phyloP scores from a whole-genome alignment of 1,140 invertebrate genomes.

The Hyphantria cunea region DNA sequence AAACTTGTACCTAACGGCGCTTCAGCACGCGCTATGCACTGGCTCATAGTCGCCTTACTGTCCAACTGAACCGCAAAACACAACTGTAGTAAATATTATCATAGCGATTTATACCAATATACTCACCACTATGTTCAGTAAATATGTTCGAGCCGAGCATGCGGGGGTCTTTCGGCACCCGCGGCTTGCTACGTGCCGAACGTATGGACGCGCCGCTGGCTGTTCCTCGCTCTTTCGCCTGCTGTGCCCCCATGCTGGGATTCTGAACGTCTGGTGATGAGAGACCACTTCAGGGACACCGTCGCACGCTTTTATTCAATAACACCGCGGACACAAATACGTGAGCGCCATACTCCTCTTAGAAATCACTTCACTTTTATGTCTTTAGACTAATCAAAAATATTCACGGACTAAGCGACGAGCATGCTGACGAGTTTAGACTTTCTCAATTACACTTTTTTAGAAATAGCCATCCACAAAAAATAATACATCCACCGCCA shows the following conservation, averaged over 20 bases:
- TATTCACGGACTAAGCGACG: neutral
- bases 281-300: conserved; percentile 24
- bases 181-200: conserved; percentile 86
- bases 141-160: conserved; percentile 93
- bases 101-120: neutral
- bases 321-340: conserved; percentile 53
- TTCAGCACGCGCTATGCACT: neutral
- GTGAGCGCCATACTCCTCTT: conserved; percentile 48
- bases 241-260: conserved; percentile 91
- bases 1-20: too few relatives aligned
- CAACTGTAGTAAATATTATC: too few relatives aligned
- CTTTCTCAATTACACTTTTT: conserved; percentile 44
- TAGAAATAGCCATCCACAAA: conserved; percentile 44
- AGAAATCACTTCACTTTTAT: neutral
- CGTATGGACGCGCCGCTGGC: conserved; percentile 85
- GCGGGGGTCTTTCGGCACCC: conserved; percentile 88
- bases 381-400: neutral
- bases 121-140: conserved; percentile 93
- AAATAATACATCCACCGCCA: conserved; percentile 74
- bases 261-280: neutral
- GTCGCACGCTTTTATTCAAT: conserved; percentile 58
- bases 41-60: neutral
- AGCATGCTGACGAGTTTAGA: conserved; percentile 3
- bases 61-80: too few relatives aligned
- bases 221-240: conserved; percentile 90